A percentile compares a stretch with the other conserved stretches of the same genome.
phyloP scores from a whole-genome alignment of 2,888 invertebrate species.

The Pristionchus exspectatus region DNA sequence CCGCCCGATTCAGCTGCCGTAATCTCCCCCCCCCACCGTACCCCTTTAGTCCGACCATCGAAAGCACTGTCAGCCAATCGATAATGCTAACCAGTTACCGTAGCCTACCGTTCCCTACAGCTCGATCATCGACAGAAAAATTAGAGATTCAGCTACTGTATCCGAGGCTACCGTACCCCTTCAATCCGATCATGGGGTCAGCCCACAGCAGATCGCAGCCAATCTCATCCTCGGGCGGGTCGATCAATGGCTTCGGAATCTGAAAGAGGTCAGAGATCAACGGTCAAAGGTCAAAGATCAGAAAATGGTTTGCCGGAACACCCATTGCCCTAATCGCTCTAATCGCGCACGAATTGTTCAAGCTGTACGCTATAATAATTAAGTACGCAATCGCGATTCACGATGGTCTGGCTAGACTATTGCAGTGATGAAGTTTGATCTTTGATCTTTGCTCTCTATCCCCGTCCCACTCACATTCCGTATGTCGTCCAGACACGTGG shows the following conservation, averaged over 20 bases:
- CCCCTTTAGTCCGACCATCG: no score
- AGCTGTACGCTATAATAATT: no score
- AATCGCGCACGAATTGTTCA: no score
- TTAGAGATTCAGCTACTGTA: background rate
- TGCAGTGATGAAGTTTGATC: background rate
- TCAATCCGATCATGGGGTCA: conserved; percentile 61
- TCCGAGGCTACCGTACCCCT: background rate
- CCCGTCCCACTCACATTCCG: background rate
- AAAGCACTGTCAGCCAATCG: background rate
- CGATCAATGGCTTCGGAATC: conserved; percentile 59
- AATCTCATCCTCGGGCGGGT: conserved; percentile 53
- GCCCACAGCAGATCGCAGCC: conserved; percentile 64
- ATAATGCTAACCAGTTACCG: background rate
- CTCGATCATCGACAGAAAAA: no score
- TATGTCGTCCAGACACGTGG: conserved; percentile 8
- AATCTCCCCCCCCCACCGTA: no score
- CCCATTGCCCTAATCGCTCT: no score
- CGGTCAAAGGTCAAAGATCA: no score
- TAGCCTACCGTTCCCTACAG: background rate
- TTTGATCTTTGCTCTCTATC: background rate
- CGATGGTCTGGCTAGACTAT: no score
- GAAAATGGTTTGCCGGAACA: no score
- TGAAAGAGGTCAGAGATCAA: conserved; percentile 39
- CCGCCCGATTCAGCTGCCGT: no score
- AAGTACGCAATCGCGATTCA: no score